Base-by-base conservation (phyloP, 2,113 vertebrate species). In the Corythoichthys intestinalis region DNA sequence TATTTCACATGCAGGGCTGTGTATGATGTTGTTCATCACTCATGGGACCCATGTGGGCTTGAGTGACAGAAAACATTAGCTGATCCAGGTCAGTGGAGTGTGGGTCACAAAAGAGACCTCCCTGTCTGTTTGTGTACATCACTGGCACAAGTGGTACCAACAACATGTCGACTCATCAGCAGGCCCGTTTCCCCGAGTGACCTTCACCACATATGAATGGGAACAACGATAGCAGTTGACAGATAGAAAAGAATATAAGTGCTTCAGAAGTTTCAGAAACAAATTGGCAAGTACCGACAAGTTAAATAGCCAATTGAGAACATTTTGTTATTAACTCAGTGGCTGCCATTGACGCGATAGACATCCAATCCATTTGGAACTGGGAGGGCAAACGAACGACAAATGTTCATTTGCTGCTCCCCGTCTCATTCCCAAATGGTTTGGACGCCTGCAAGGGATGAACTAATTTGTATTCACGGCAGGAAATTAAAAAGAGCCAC, bases 1-100 rank as follows among this genome's bases (percentile, higher is more conserved):
- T 73, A 67, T 85, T 78, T 86, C 76, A 79, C 60, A 1, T 13
- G 0, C 56, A 69, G 63, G 62, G 72, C 48, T 37, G 15, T 50
- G 37, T 62, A 67, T 17, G 69, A 61, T 73, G 73, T 50, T 63
- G 66, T 79, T 67, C 73, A 73, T 81, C 83, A 77, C 78, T 79
- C 66, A n/a, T 35, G 69, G 73, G 75, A 79, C 73, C 73, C 53
- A 39, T 74, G 81, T 83, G 77, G 63, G 58, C 70, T 73, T 80
- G 74, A 83, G 73, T 83, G 84, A 83, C 83, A 80, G 73, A 76
- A 82, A 84, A 77, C 80, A 74, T 73, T 80, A 8, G 13, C 80
- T 67, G 74, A 86, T 85, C 79, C 82, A 76, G 86, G 85, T 86
- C 82, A 84, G 78, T 75, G 73, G 82, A 74, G 74, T 80, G 83